Base-by-base conservation (phyloP, 2,888 invertebrate species). In the Cryptus viduatorius region DNA sequence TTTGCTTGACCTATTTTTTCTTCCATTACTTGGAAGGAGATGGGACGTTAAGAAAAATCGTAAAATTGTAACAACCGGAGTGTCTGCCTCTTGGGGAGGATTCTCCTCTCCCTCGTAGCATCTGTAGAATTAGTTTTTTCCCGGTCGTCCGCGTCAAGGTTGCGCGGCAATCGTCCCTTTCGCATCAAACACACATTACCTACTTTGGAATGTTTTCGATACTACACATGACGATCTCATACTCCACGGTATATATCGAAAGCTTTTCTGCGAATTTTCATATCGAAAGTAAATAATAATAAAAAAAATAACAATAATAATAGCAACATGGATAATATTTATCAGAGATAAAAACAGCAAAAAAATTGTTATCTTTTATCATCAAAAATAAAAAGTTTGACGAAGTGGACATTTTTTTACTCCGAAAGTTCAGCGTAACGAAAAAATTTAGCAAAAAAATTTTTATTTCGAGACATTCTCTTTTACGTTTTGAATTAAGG, bases 91-190 rank as follows among this genome's bases (percentile, higher is more conserved):
- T 46, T n/a, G 48, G 64, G 75, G 75, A 19, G 48, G 64, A 75
- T 64, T 61, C 65, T 77, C 77, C 24, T 61, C 65, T 77, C 73
- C 24, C 56, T 24, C 50, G 56, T 61, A 61, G 44, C 77, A 71
- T 76, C 72, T 12, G 68, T 3, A 73, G 61, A 68, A 73, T 65
- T 44, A 77, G n/a, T 48, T 29, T 65, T 37, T 37, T 50, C 42
- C 65, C 48, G 76, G 64, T 76, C 75, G 65, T 65, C 82, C 50
- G 75, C 78, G 76, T 86, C 80, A 86, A 87, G 87, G 87, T 82
- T 73, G 79, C 64, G 56, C 10, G 12, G 10, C 56, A 56, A 24
- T 56, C 19, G 56, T 12, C 56, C 24, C 24, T 56, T 56, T 56
- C 24, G 12, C 19, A 24, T 56, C 56, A 19, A 56, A 24, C 56